phyloP scores from a whole-genome alignment of 2,888 invertebrate genomes.

The Scelioninae gen. 2 region DNA sequence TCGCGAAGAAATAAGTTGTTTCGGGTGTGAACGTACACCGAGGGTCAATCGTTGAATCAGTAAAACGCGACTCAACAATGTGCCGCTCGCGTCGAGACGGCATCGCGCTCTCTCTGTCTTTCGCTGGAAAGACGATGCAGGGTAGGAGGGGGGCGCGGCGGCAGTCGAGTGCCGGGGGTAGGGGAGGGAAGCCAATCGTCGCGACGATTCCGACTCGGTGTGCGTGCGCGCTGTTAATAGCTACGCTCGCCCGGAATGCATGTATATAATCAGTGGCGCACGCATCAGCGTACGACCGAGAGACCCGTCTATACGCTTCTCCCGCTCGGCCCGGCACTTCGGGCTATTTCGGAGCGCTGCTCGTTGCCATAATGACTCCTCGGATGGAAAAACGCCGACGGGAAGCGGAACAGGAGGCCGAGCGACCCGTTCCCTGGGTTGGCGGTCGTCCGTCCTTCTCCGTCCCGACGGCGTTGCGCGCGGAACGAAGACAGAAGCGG shows the following conservation, averaged over 20 bases:
- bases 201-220: conserved; percentile 61
- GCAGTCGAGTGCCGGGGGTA: conserved; percentile 61
- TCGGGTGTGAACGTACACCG: conserved; percentile 58
- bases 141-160: too few species aligned
- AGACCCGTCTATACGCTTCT: background rate
- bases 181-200: conserved; percentile 74
- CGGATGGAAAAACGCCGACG: conserved; percentile 28
- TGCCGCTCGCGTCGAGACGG: conserved; percentile 44
- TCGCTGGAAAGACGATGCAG: conserved; percentile 33
- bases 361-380: conserved; percentile 51
- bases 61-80: conserved; percentile 64
- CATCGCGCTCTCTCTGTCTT: conserved; percentile 27
- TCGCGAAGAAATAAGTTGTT: conserved; percentile 55
- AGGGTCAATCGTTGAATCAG: conserved; percentile 67
- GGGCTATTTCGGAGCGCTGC: conserved; percentile 43
- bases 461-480: conserved; percentile 1
- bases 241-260: conserved; percentile 6
- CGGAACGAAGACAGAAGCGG: conserved; percentile 4
- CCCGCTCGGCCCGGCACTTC: conserved; percentile 40
- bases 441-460: conserved; percentile 20
- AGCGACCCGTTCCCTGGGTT: conserved; percentile 43
- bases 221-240: conserved; percentile 51
- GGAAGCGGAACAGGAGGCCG: conserved; percentile 44
- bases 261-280: conserved; percentile 33
- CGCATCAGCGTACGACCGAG: conserved; percentile 39